Evolutionary conservation across 92 coral and sea anemone genomes (phyloP).

Genomic region (Scolanthus callimorphus): DNA sequence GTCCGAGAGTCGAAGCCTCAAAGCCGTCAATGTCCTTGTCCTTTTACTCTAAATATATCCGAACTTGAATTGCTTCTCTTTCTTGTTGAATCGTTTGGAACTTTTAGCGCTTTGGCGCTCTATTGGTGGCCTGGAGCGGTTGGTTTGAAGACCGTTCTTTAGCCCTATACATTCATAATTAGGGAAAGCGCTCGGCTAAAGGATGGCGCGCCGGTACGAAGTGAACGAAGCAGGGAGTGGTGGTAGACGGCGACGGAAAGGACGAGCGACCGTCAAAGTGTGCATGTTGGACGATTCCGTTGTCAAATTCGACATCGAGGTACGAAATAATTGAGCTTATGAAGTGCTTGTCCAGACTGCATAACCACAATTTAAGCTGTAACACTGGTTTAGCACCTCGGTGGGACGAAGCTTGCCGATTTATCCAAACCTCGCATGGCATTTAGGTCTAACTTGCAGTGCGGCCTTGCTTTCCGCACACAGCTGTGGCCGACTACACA

Average conservation of each 20-base stretch:
- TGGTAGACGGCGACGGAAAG: slow-evolving; percentile 60
- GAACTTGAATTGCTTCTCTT: slow-evolving; percentile 26
- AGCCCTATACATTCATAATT: slow-evolving; percentile 2
- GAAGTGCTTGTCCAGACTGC: neutral
- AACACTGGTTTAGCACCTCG: neutral
- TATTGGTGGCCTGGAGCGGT: slow-evolving; percentile 21
- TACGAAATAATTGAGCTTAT: slow-evolving; percentile 21
- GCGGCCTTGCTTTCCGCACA: neutral
- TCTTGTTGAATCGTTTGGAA: slow-evolving; percentile 26
- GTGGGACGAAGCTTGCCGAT: neutral
- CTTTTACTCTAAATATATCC: slow-evolving; percentile 28
- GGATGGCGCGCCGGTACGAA: slow-evolving; percentile 84
- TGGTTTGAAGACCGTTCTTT: neutral
- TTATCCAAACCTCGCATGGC: neutral
- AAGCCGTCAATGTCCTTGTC: slow-evolving; percentile 28
- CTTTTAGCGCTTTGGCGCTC: slow-evolving; percentile 46
- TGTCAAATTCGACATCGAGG: slow-evolving; percentile 98
- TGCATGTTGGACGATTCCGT: slow-evolving; percentile 96
- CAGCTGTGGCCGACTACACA: slow-evolving; percentile 2
- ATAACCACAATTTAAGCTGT: neutral
- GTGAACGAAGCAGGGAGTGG: slow-evolving; percentile 60
- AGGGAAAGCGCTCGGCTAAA: neutral
- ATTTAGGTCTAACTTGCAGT: neutral
- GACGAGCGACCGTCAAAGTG: slow-evolving; percentile 81
- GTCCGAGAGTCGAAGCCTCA: slow-evolving; percentile 22